Evolutionary conservation across 2,797 vertebrate species (phyloP), one percentile per base, ranked within the genome.

Genomic region (Halcyon smyrnensis): DNA sequence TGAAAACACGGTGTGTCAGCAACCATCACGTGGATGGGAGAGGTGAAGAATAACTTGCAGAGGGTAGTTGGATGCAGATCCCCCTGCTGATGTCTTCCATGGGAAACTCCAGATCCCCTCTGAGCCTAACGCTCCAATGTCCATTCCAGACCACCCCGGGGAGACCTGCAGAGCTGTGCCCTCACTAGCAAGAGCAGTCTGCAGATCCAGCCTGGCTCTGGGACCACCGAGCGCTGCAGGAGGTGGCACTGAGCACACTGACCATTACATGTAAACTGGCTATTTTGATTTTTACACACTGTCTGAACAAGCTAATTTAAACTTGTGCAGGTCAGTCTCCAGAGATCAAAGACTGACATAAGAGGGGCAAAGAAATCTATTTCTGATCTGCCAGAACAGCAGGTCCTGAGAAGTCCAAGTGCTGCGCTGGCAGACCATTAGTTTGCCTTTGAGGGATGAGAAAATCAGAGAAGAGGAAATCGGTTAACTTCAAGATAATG

Each of bases 351-450:
- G 90, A 77, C 53, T 90, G 95, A 95, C 90, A 83, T 62, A 96
- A 94, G 57, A 87, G 81, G 30, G 78, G 39, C 90, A 84, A 8
- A 34, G 64, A 90, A 95, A 95, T 87, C 86, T 97, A 65, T 93
- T 95, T 94, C 68, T 93, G 90, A 87, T 92, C 86, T 93, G 81
- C 68, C 86, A 75, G 71, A 95, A 94, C 68, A 89, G 90, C 86
- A 84, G 86, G 53, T 83, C 57, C 63, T 75, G 68, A 89, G 84
- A 81, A 85, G 74, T 56, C 64, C 86, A 83, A 89, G 80, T 41
- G 81, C 78, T 95, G 74, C 6, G 32, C 78, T 89, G 53, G 84
- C 90, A 95, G 75, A 0, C 0, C 3, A 3, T 71, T 69, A 8
- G 37, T 34, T 92, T 94, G 84, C 93, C 91, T 96, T 93, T 46